phyloP scores from a whole-genome alignment of 1,140 invertebrate genomes.

The Araneus ventricosus region DNA sequence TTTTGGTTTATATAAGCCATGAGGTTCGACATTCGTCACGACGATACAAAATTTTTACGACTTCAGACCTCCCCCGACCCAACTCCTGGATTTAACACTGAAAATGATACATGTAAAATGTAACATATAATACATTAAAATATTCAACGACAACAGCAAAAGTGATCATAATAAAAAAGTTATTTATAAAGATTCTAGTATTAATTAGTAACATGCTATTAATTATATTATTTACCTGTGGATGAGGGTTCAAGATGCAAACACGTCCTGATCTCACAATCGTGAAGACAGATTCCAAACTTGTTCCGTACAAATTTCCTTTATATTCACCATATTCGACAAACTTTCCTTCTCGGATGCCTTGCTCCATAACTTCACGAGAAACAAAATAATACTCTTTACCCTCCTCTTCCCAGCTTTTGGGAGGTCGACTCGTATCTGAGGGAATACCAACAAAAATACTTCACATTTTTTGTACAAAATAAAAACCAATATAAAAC shows the following conservation, averaged over 20 bases:
- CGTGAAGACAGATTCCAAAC: conserved; percentile 91
- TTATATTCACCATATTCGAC: conserved; percentile 98
- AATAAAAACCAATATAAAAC: not conserved
- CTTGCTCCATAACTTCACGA: conserved; percentile 93
- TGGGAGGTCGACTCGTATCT: conserved; percentile 93
- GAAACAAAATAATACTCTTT: conserved; percentile 96
- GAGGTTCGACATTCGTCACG: too few relatives aligned
- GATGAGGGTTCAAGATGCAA: conserved; percentile 96
- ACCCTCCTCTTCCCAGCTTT: conserved; percentile 92
- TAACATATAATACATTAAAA: too few relatives aligned
- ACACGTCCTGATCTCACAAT: conserved; percentile 93
- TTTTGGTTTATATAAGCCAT: too few relatives aligned
- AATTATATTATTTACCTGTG: conserved; percentile 82
- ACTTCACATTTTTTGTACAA: not conserved
- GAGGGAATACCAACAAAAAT: conserved; percentile 34
- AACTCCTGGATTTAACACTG: too few relatives aligned
- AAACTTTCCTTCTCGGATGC: conserved; percentile 92
- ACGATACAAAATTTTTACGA: too few relatives aligned
- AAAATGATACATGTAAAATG: too few relatives aligned
- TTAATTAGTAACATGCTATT: not conserved
- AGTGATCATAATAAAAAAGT: not conserved
- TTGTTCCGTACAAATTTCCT: conserved; percentile 97
- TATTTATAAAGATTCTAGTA: too few relatives aligned
- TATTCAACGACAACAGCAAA: too few relatives aligned
- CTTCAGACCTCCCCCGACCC: too few relatives aligned